Percentiles rank a stretch among this genome's conserved stretches.
These are phyloP conservation scores for Synaphobranchus kaupii DNA, from an alignment of 2,797 vertebrate genomes.

Conservation along the genomic window DNA sequence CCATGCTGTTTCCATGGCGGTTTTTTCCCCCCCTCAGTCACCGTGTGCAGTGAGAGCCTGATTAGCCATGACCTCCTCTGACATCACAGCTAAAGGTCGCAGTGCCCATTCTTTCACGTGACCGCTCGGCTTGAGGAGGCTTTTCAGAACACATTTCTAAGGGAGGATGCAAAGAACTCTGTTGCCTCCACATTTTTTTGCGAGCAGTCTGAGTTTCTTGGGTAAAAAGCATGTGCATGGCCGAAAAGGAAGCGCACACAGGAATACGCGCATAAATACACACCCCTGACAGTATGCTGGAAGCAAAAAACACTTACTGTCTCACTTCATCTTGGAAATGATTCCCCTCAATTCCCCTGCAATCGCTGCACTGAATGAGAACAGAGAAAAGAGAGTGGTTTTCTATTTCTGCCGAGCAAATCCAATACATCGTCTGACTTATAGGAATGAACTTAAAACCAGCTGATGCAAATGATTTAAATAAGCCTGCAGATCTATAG, in stretches of 20 bases:
- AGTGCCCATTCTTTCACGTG: neutral
- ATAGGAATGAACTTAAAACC: neutral
- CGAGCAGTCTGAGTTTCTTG: neutral
- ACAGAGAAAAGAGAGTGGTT: neutral
- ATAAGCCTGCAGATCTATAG: neutral
- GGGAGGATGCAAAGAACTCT: neutral
- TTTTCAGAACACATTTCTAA: neutral
- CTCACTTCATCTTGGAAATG: neutral
- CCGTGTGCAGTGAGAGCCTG: neutral
- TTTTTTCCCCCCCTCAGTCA: conserved; percentile 17
- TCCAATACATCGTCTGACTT: neutral
- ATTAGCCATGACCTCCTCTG: conserved; percentile 6
- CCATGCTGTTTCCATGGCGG: neutral
- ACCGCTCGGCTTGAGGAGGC: neutral
- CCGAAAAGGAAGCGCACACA: conserved; percentile 12
- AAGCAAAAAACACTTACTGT: neutral
- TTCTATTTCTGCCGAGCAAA: neutral
- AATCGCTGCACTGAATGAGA: neutral
- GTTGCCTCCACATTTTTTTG: neutral
- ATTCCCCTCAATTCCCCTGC: neutral
- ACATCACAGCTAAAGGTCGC: neutral
- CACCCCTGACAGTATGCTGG: conserved; percentile 1
- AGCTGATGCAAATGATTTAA: neutral
- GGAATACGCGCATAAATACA: neutral
- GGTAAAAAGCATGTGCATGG: neutral